These are phyloP conservation scores for Rhabdophis nuchalis DNA, from an alignment of 2,797 vertebrate genomes.

Conservation along the genomic window DNA sequence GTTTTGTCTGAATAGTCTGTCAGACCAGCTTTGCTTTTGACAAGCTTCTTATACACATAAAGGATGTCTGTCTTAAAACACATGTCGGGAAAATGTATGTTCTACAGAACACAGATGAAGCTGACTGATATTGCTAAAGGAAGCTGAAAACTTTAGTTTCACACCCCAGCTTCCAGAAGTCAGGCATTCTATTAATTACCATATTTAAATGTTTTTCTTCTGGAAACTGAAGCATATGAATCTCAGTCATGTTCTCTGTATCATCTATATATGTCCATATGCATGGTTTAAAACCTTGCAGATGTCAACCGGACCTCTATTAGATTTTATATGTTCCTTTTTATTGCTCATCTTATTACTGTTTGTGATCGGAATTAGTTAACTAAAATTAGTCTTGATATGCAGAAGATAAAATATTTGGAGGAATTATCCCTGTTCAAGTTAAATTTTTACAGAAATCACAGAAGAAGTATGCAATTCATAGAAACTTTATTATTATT, in stretches of 20 bases:
- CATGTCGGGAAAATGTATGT: background rate
- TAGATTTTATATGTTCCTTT: slow-evolving; percentile 14
- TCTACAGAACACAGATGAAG: background rate
- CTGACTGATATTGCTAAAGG: background rate
- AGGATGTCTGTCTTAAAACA: slow-evolving; percentile 1
- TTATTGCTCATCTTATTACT: background rate
- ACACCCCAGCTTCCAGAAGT: background rate
- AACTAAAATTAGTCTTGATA: background rate
- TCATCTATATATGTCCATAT: background rate
- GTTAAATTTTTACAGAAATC: fast-evolving
- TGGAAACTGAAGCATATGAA: background rate
- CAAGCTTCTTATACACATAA: background rate
- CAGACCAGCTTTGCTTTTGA: background rate
- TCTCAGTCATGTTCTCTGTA: background rate
- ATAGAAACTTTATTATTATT: background rate
- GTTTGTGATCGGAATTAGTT: background rate
- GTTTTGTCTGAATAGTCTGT: slow-evolving; percentile 6
- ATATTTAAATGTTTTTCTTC: background rate
- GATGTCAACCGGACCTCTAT: background rate
- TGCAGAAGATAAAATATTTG: background rate
- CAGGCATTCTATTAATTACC: background rate
- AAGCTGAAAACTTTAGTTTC: background rate
- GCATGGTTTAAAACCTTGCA: fast-evolving
- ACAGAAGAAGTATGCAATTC: background rate
- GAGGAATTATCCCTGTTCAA: background rate